These are phyloP conservation scores for Microhierax caerulescens DNA, from an alignment of 2,797 vertebrate genomes.

Conservation along the genomic window DNA sequence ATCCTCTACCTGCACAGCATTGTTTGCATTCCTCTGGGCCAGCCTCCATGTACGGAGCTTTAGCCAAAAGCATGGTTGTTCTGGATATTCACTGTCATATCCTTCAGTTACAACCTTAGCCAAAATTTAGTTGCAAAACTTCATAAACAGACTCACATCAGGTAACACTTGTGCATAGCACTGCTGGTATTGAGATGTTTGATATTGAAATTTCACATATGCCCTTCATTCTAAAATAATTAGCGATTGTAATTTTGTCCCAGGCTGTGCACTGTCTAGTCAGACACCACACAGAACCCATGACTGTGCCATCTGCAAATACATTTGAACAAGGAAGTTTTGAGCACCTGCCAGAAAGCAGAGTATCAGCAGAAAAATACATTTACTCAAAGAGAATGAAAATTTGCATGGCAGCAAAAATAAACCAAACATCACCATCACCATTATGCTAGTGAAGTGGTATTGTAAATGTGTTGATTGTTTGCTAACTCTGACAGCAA, in stretches of 20 bases:
- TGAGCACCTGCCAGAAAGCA: conserved; percentile 50
- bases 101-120: background rate
- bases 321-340: conserved; percentile 29
- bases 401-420: conserved; percentile 56
- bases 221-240: conserved; percentile 25
- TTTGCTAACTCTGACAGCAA: background rate
- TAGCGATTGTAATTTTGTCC: conserved; percentile 9
- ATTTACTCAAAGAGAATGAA: conserved; percentile 29
- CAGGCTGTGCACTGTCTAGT: conserved; percentile 5
- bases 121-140: background rate
- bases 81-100: background rate
- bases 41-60: background rate
- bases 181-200: background rate
- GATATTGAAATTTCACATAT: conserved; percentile 46
- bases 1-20: background rate
- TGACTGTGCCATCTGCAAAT: conserved; percentile 41
- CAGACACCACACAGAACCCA: conserved; percentile 12
- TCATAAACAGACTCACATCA: background rate
- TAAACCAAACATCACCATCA: background rate
- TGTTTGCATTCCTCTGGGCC: background rate
- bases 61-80: background rate
- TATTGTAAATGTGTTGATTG: background rate
- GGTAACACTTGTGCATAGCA: background rate
- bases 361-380: conserved; percentile 41
- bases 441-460: background rate